Evolutionary conservation across 2,113 vertebrate genomes (phyloP), one percentile per base, ranked within the genome.

Genomic region (Atlantisia rogersi): DNA sequence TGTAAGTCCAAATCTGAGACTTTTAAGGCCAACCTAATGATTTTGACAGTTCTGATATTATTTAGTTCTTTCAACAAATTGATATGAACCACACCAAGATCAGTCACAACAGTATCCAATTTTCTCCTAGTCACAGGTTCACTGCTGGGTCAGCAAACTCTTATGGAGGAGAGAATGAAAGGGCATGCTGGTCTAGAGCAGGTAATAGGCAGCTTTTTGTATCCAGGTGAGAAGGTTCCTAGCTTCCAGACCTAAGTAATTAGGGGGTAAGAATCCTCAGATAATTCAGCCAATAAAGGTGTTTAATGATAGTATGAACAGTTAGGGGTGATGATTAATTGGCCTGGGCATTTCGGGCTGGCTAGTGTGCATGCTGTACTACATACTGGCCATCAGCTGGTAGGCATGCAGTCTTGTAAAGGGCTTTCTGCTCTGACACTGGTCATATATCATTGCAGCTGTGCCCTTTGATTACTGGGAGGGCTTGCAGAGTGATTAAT

Each of bases 401-500:
- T 98, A 98, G 98, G 98, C 98, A 98, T 98, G 98, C 98, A 98
- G 98, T 97, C 98, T 98, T 98, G 98, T 98, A 98, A 98, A 98
- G 98, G 98, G 98, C 98, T 98, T 98, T 98, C 98, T 98, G 97
- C 98, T 98, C 98, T 99, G 99, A 99, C 99, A 99, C 97, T 99
- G 98, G 99, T 98, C 99, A 99, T 99, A 99, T 98, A 99, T 99
- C 99, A 99, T 97, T 98, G 98, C 98, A 98, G 98, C 98, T 98
- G 98, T 99, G 98, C 98, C 98, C 99, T 99, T 99, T 99, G 99
- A 99, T 99, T 99, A 99, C 99, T 99, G 99, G 98, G 98, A 98
- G 98, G 99, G 99, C 98, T 98, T 98, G 99, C 98, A 97, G 98
- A 97, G 99, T 99, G 99, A 99, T 99, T 99, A 99, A 99, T 99